Conservation (phyloP, 2,888 invertebrate species). For the Allolobophora icterica region DNA sequence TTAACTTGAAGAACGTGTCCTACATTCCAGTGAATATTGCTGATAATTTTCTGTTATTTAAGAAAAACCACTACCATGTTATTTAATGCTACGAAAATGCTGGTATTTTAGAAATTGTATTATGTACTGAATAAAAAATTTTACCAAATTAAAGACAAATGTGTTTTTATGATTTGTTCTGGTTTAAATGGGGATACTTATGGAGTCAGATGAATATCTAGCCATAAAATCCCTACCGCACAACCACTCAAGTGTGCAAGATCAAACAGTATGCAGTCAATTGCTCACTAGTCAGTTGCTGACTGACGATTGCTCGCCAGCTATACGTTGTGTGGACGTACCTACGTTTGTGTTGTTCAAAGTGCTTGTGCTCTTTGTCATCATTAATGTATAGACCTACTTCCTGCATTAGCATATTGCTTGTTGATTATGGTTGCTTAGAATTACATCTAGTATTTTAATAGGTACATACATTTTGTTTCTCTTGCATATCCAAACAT, state of each 20-base stretch:
- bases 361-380: no score
- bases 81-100: background rate
- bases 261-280: no score
- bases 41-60: background rate
- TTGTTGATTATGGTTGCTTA: no score
- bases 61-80: background rate
- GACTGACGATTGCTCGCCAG: background rate
- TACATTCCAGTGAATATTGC: constrained; percentile 14
- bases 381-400: no score
- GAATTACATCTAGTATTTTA: no score
- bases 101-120: background rate
- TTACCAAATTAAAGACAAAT: background rate
- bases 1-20: no score
- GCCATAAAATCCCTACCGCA: background rate
- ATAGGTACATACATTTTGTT: no score
- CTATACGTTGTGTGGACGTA: background rate
- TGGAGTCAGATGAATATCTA: background rate
- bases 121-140: background rate
- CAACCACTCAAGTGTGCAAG: background rate
- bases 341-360: background rate
- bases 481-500: no score
- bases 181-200: background rate
- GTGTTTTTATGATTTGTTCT: background rate
- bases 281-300: no score
- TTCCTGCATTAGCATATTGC: no score